These are phyloP conservation scores for Jaculus jaculus DNA, from an alignment of 2,113 vertebrate genomes.

Conservation along the genomic window DNA sequence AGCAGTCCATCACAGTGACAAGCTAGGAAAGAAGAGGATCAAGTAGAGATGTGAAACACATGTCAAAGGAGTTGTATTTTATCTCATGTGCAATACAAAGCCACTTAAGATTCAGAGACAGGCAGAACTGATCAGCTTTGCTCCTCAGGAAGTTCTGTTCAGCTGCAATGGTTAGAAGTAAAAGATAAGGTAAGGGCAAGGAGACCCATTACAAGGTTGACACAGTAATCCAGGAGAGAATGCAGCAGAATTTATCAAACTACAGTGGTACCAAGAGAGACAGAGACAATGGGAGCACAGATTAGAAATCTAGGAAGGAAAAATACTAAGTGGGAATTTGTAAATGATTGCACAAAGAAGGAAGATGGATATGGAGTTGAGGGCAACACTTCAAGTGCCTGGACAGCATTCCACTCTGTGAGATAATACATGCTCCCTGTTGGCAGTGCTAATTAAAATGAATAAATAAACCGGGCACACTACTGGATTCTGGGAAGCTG, in stretches of 20 bases:
- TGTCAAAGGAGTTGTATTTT: neutral
- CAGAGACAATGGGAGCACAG: neutral
- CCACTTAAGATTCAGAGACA: conserved; percentile 1
- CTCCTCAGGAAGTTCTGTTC: neutral
- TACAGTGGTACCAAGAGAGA: neutral
- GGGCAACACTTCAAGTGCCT: rapidly evolving
- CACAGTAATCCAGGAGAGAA: neutral
- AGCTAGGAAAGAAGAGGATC: neutral
- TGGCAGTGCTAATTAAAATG: conserved; percentile 40
- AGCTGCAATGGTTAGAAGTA: neutral
- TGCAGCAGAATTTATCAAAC: neutral
- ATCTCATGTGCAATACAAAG: neutral
- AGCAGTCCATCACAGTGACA: neutral
- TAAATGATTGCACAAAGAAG: neutral
- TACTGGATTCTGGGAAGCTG: neutral
- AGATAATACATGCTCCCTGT: neutral
- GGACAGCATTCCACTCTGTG: neutral
- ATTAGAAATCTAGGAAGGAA: conserved; percentile 39
- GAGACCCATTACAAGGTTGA: neutral
- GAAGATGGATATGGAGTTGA: neutral
- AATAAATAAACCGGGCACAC: neutral
- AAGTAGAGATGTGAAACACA: neutral
- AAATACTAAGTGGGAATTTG: conserved; percentile 10
- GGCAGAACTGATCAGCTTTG: neutral
- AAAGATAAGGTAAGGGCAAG: neutral